These are phyloP conservation scores for Drosophila suzukii DNA, from an alignment of 1,140 invertebrate genomes.

Conservation along the genomic window DNA sequence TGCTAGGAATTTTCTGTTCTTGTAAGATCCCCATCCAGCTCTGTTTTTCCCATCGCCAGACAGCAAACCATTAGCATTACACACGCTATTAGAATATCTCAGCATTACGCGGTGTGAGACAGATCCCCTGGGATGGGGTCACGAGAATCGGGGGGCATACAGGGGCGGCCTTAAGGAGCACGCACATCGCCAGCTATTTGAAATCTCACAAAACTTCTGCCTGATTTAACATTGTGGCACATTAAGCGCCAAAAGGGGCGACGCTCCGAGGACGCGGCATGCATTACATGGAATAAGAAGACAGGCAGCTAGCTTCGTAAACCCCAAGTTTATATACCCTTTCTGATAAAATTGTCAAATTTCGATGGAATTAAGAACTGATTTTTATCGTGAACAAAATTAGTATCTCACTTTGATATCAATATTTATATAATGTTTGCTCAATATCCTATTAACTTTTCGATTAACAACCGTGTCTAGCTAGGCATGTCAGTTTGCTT, in stretches of 20 bases:
- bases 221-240: constrained; percentile 67
- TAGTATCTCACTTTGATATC: no score
- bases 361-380: no score
- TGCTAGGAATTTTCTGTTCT: neutral
- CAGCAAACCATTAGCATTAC: constrained; percentile 64
- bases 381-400: no score
- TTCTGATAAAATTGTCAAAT: no score
- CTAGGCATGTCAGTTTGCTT: no score
- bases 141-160: no score
- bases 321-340: no score
- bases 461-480: no score
- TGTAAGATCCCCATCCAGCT: neutral
- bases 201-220: constrained; percentile 72
- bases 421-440: no score
- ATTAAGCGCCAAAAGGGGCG: constrained; percentile 36
- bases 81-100: constrained; percentile 74
- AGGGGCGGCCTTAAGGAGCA: constrained; percentile 17
- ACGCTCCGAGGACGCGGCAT: constrained; percentile 6
- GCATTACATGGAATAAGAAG: constrained; percentile 18
- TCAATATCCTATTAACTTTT: no score
- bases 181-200: constrained; percentile 57
- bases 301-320: no score
- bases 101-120: constrained; percentile 44
- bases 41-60: neutral
- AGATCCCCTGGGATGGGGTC: neutral